Conservation (phyloP, 2,797 vertebrate genomes). For the Protosalanx chinensis region DNA sequence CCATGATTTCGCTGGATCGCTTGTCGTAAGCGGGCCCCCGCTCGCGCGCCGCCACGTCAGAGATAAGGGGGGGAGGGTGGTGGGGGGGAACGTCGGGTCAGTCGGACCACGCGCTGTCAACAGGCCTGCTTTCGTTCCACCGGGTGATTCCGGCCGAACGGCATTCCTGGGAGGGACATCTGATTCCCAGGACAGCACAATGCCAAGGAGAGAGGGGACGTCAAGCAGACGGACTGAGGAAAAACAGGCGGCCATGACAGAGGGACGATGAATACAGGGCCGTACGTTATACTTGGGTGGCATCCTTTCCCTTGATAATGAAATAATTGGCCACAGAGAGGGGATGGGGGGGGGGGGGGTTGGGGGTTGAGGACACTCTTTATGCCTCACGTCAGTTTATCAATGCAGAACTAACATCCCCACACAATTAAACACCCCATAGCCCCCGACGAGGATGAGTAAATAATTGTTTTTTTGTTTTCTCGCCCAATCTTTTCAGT, state of each 20-base stretch:
- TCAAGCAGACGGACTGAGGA: background rate
- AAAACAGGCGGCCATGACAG: constrained; percentile 1
- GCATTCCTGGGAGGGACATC: background rate
- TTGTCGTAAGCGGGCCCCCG: constrained; percentile 37
- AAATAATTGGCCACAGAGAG: constrained; percentile 54
- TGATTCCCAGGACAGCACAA: constrained; percentile 2
- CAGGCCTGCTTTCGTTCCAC: constrained; percentile 36
- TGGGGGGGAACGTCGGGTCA: no score
- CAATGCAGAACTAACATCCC: constrained; percentile 27
- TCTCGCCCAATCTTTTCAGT: constrained; percentile 29
- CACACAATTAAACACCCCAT: constrained; percentile 27
- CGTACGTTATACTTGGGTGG: constrained; percentile 21
- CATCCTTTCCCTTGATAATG: constrained; percentile 37
- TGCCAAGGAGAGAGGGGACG: background rate
- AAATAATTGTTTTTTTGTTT: constrained; percentile 38
- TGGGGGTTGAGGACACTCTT: constrained; percentile 5
- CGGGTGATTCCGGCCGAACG: constrained; percentile 22
- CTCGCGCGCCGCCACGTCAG: background rate
- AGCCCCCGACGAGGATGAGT: constrained; percentile 18
- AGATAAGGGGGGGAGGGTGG: background rate
- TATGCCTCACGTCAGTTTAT: constrained; percentile 23
- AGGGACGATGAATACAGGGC: background rate
- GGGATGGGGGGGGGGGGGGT: background rate
- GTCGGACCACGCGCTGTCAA: constrained; percentile 12
- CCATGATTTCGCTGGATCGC: constrained; percentile 29